Base-by-base conservation (phyloP, 1,140 invertebrate genomes). In the Panagrolaimus sp. region DNA sequence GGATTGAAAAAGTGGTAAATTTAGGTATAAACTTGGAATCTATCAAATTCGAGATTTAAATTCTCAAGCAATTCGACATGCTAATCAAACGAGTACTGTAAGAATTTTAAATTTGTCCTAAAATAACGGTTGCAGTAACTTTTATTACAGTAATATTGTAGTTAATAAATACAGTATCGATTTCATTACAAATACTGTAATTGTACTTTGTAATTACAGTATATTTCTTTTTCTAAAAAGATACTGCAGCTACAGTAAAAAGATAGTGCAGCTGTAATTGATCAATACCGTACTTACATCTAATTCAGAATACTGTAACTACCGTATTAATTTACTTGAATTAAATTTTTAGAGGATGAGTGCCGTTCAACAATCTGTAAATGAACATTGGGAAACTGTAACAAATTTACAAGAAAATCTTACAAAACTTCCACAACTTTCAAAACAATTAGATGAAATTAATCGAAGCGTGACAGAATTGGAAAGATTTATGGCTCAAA, bases 11-110 rank as follows among this genome's bases (percentile, higher is more conserved):
- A n/a, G 0, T 6, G 2, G 7, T 38, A 1, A 28, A 55, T 70
- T n/a, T 43, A 74, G 73, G 7, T 70, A 75, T 46, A 71, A 69
- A 21, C 58, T 75, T 4, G 32, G 66, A 10, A 55, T 75, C 1
- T 75, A 68, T 43, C 73, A 75, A 71, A 71, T 72, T 24, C 68
- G 63, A 26, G 69, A 75, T 38, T 32, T 75, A 17, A 70, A 70
- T 47, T 24, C n/a, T 17, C 67, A 75, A 47, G 67, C 58, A 9
- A 68, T 74, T 21, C 45, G 73, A 38, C 21, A 48, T 8, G 64
- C 73, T 1, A 75, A 75, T 67, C 44, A 76, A 32, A 52, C 70
- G 17, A 73, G 70, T 63, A 75, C 73, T 17, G 47, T 38, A 38
- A 38, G 32, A 4, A 38, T 4, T 4, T 38, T 38, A 38, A 38